Evolutionary conservation across 2,797 vertebrate species (phyloP).

Genomic region (Poecilia gillii): DNA sequence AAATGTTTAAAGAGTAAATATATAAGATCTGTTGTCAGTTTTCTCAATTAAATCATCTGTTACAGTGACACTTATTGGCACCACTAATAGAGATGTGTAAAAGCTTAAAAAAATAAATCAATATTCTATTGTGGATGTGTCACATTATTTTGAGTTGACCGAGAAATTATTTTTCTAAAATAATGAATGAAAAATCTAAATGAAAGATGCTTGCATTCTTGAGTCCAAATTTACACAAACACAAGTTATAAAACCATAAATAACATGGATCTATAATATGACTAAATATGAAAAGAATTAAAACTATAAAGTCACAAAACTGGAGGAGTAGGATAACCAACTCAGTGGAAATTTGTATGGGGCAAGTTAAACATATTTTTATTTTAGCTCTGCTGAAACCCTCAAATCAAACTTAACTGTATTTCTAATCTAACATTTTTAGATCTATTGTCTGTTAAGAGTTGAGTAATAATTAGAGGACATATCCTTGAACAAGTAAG

Average conservation of each 20-base stretch:
- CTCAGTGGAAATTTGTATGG: too few species aligned
- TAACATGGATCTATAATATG: neutral
- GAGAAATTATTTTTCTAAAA: neutral
- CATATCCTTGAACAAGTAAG: too few species aligned
- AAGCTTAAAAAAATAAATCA: neutral
- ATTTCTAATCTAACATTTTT: neutral
- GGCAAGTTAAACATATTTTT: neutral
- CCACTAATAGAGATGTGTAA: neutral
- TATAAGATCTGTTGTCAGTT: neutral
- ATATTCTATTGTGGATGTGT: neutral
- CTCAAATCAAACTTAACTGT: neutral
- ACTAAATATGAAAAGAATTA: neutral
- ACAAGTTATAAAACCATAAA: neutral
- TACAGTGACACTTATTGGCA: neutral
- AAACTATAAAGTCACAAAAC: neutral
- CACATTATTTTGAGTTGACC: neutral
- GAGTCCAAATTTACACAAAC: too few species aligned
- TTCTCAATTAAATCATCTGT: neutral
- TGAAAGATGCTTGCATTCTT: neutral
- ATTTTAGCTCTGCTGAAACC: neutral
- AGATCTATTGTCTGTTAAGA: too few species aligned
- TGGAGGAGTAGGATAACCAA: neutral
- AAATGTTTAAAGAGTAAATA: slow-evolving; percentile 30
- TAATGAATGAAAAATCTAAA: too few species aligned
- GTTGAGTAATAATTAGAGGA: too few species aligned